These are phyloP conservation scores for Seira sanloemensis DNA, from an alignment of 2,888 invertebrate genomes.

Conservation along the genomic window DNA sequence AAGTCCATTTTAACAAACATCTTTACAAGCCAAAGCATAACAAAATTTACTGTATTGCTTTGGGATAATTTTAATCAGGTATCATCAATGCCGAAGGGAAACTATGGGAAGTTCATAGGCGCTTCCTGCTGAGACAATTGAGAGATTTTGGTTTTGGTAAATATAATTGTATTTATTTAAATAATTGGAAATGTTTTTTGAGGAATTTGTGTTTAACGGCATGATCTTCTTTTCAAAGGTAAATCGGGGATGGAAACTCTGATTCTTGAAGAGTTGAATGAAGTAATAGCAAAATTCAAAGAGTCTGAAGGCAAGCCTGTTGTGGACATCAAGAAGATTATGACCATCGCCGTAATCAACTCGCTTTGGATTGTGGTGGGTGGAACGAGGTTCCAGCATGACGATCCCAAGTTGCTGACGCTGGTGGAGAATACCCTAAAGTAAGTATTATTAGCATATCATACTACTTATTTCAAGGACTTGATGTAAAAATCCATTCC, in stretches of 20 bases:
- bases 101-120: constrained; percentile 39
- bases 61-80: constrained; percentile 6
- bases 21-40: too few species aligned
- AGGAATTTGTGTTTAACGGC: constrained; percentile 68
- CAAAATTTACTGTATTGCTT: not conserved
- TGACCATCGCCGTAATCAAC: constrained; percentile 62
- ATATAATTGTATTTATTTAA: not conserved
- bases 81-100: constrained; percentile 39
- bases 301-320: constrained; percentile 44
- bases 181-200: not conserved
- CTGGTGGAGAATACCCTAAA: constrained; percentile 26
- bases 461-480: not conserved
- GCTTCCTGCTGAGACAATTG: constrained; percentile 42
- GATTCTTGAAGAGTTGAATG: constrained; percentile 62
- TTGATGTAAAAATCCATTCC: not conserved
- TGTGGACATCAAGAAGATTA: constrained; percentile 33
- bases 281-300: constrained; percentile 46
- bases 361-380: constrained; percentile 57
- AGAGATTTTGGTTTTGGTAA: constrained; percentile 28
- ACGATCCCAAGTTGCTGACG: constrained; percentile 52
- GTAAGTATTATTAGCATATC: not conserved
- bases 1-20: not conserved
- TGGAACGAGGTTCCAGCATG: constrained; percentile 49
- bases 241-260: constrained; percentile 59
- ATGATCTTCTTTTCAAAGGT: too few species aligned